Evolutionary conservation across 1,140 invertebrate species (phyloP), one percentile per base, ranked within the genome.

Genomic region (Teleopsis dalmanni): DNA sequence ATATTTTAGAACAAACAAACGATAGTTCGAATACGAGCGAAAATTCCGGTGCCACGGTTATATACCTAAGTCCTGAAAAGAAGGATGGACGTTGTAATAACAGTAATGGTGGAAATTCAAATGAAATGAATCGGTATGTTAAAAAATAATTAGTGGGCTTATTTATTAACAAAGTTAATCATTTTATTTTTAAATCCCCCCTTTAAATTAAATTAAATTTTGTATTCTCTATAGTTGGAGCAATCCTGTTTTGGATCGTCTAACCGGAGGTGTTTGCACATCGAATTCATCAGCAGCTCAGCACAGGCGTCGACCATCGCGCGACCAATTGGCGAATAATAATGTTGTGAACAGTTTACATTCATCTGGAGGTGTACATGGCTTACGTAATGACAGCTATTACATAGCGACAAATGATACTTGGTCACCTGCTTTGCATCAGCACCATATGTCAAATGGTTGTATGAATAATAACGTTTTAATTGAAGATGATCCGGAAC

Each of bases 231-330:
- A 9, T 36, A 70, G 68, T 57, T 69, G 67, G 67, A 71, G 81
- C 76, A 88, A 88, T 72, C 88, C 89, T 34, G 88, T 91, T 26
- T 81, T 92, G 55, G 88, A 92, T 62, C 74, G 88, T 60, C 71
- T 93, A 53, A 91, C 87, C 19, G 84, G 84, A 50, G 79, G 82
- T 54, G 76, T 77, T 65, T 69, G 65, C 63, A 66, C 65, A 26
- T 57, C 53, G n/a, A 69, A 57, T 52, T 60, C 62, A 53, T 43
- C 55, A 37, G 18, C 47, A 50, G 7, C 53, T 37, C 52, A 66
- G 55, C 47, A 55, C 54, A 31, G 19, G 27, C 48, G 31, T 10
- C 55, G 48, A 26, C 53, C 43, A 19, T 50, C 40, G 14, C 54
- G 54, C 22, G 58, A 58, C 18, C 53, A 49, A 16, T 51, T 48